Conservation (phyloP, 2,113 vertebrate species). For the Psilopsiagon aymara region DNA sequence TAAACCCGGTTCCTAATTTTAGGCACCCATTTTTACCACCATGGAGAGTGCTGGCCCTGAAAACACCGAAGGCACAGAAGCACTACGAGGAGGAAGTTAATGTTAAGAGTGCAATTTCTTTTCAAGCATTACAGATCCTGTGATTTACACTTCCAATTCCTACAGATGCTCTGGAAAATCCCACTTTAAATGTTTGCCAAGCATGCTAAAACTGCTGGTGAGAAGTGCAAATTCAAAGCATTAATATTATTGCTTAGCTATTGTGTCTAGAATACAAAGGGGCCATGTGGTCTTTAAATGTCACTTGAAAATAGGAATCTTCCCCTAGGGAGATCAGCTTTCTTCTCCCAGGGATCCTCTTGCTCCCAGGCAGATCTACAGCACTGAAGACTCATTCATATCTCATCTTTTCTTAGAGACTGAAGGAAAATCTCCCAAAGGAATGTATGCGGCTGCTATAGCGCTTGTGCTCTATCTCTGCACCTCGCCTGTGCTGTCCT, state of each 20-base stretch:
- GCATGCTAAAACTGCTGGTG: not conserved
- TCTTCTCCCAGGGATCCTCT: not conserved
- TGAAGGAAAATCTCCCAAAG: not conserved
- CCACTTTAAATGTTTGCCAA: not conserved
- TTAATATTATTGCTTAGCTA: not conserved
- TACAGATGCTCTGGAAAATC: not conserved
- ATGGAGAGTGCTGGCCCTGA: not conserved
- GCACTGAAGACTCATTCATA: not conserved
- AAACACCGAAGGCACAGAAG: not conserved
- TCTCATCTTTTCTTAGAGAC: not conserved
- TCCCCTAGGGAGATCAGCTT: conserved; percentile 1
- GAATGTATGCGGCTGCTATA: not conserved
- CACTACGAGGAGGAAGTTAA: not conserved
- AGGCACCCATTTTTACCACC: not conserved
- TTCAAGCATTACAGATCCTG: not conserved
- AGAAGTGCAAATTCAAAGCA: not conserved
- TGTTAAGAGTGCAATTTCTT: not conserved
- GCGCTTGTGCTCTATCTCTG: not conserved
- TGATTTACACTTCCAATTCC: conserved; percentile 1
- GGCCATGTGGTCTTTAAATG: not conserved
- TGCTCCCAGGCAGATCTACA: not conserved
- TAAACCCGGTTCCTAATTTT: not conserved
- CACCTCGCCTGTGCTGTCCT: not conserved
- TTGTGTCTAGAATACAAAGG: not conserved
- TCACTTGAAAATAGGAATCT: not conserved